Conservation (phyloP, 2,797 vertebrate species). For the Peromyscus aztecus region DNA sequence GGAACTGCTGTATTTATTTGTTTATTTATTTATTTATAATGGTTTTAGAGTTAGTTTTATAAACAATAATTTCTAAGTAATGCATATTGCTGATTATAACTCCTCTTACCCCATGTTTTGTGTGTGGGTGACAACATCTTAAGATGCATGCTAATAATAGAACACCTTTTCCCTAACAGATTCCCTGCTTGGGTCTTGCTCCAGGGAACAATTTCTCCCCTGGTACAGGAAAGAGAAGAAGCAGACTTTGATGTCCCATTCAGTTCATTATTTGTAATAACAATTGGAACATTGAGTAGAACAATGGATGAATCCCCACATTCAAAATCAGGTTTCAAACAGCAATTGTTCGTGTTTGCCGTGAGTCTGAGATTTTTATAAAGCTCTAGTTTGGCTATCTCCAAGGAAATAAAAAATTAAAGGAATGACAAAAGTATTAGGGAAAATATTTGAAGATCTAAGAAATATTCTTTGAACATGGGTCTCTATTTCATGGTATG, state of each 20-base stretch:
- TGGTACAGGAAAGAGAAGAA: neutral
- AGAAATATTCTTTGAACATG: neutral
- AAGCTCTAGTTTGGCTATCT: neutral
- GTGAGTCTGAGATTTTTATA: neutral
- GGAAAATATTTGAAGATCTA: constrained; percentile 21
- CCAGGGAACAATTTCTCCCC: neutral
- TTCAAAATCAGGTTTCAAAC: neutral
- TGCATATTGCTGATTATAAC: neutral
- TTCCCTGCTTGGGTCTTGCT: neutral
- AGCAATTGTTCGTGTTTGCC: neutral
- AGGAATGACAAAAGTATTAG: neutral
- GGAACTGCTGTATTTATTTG: neutral
- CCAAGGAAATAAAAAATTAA: neutral
- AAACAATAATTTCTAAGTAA: neutral
- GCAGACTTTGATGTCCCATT: neutral
- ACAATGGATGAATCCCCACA: neutral
- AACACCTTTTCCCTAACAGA: neutral
- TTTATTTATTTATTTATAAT: neutral
- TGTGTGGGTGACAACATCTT: neutral
- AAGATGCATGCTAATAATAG: neutral
- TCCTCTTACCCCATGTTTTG: neutral
- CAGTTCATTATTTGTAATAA: neutral
- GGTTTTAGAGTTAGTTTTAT: neutral
- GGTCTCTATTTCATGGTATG: neutral
- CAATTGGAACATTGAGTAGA: neutral